These are phyloP conservation scores for Ploceus nigricollis DNA, from an alignment of 2,113 vertebrate genomes.

Conservation along the genomic window DNA sequence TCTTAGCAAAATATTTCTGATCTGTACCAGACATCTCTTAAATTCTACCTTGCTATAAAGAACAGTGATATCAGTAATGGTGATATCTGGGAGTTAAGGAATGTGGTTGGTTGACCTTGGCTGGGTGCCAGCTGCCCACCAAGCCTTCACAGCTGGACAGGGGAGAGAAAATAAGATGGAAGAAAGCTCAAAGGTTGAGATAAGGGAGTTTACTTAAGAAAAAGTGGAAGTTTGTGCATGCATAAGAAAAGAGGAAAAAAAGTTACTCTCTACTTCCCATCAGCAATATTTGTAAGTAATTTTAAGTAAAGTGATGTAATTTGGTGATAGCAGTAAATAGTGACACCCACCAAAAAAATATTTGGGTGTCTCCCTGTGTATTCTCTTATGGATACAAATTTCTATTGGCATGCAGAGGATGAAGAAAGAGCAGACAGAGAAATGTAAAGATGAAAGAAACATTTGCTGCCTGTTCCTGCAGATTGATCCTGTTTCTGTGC, in stretches of 20 bases:
- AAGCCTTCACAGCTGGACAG: no score
- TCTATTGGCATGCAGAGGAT: not conserved
- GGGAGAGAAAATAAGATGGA: not conserved
- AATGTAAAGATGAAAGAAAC: not conserved
- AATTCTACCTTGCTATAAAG: not conserved
- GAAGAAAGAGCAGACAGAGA: not conserved
- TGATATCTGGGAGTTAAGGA: not conserved
- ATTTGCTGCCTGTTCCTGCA: not conserved
- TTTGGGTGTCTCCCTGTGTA: not conserved
- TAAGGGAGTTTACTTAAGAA: not conserved
- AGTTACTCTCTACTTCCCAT: not conserved
- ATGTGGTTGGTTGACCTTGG: not conserved
- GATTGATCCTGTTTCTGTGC: not conserved
- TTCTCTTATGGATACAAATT: not conserved
- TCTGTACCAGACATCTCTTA: not conserved
- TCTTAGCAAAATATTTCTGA: not conserved
- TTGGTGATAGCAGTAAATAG: not conserved
- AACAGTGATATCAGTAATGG: not conserved
- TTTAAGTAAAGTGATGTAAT: not conserved
- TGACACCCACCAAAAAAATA: not conserved
- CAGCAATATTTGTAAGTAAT: not conserved
- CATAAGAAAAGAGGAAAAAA: not conserved
- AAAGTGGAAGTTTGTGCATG: fast-evolving
- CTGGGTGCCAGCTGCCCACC: not conserved
- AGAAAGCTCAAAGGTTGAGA: fast-evolving